Base-by-base conservation (phyloP, 1,140 invertebrate genomes). In the Brachionus rubens region DNA sequence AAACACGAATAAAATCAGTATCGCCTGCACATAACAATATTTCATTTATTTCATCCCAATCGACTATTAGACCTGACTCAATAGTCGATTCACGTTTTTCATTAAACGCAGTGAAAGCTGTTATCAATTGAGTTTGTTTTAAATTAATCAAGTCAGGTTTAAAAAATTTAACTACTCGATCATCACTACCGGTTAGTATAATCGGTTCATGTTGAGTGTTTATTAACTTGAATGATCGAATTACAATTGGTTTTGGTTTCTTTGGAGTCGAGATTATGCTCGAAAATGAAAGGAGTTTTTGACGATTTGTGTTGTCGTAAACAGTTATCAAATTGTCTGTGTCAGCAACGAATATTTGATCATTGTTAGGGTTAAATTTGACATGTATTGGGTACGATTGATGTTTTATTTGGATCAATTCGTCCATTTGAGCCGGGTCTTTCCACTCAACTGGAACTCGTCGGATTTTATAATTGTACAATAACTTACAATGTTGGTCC, bases 341-440 rank as follows among this genome's bases (percentile, higher is more conserved):
- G n/a, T 72, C 68, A 26, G 50, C 68, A 2, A 72, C 68, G 50
- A 50, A 48, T 7, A 72, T 36, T 54, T 72, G 46, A n/a, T 72
- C 68, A 28, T 72, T 36, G 28, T 50, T 40, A 0, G 68, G 68
- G 41, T 72, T 48, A 40, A 72, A 50, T 19, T 54, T 50, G 12
- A 72, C 46, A 33, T 72, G 68, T 30, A 48, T 50, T 1, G 68
- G 68, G 30, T 50, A 48, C 2, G 26, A 21, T 33, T 36, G 46
- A 24, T 50, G 68, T 2, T 72, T 47, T 36, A 48, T 48, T 48
- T 54, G 68, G 0, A 54, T 2, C 3, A 33, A 7, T 24, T 72
- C 68, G 19, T 72, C 68, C 68, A 72, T 72, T 14, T 72, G 46
- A 5, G 19, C 6, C 4, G 46, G 30, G 24, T 50, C 28, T 10